phyloP scores from a whole-genome alignment of 2,113 vertebrate genomes.

The Asarcornis scutulata region DNA sequence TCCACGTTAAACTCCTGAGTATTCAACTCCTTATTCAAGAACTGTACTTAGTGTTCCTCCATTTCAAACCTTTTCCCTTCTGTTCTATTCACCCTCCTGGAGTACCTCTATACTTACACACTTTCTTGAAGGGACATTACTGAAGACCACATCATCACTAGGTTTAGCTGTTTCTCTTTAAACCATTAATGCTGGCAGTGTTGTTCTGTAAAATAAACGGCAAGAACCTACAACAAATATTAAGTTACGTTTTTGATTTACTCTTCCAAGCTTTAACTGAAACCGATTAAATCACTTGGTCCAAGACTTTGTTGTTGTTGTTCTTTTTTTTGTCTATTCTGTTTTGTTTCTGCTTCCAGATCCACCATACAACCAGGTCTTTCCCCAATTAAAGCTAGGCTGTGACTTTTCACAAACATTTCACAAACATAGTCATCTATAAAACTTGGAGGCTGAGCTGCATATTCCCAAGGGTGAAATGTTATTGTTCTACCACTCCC shows the following conservation, averaged over 20 bases:
- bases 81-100: neutral
- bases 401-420: neutral
- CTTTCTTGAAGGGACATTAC: neutral
- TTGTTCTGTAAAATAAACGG: neutral
- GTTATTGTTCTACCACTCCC: neutral
- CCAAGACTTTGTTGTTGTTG: neutral
- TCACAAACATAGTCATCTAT: neutral
- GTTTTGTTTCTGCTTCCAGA: neutral
- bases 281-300: neutral
- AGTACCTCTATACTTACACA: neutral
- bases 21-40: neutral
- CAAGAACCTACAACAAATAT: neutral
- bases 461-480: rapidly evolving
- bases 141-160: neutral
- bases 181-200: neutral
- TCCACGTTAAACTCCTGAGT: neutral
- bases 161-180: neutral
- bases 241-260: neutral
- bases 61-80: neutral
- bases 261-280: neutral
- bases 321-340: neutral
- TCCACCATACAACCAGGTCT: neutral
- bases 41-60: neutral
- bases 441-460: neutral
- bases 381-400: neutral